These are phyloP conservation scores for Hassar affinis DNA, from an alignment of 2,113 vertebrate species.

Conservation along the genomic window DNA sequence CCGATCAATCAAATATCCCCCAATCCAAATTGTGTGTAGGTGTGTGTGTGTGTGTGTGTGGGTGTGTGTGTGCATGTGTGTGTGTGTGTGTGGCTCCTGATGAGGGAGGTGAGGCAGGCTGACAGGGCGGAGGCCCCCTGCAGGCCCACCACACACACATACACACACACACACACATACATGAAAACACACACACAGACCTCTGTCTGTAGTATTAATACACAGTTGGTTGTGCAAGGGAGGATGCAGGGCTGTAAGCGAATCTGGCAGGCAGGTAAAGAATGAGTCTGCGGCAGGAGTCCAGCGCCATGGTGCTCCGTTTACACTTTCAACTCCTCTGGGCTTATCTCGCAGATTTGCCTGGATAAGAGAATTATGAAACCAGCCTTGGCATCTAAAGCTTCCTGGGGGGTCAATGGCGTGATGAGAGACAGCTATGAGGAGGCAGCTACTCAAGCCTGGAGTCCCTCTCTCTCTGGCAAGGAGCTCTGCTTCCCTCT, in stretches of 20 bases:
- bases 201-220: conserved; percentile 38
- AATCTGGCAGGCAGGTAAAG: conserved; percentile 66
- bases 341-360: conserved; percentile 76
- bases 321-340: conserved; percentile 78
- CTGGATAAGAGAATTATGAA: conserved; percentile 81
- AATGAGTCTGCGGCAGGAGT: conserved; percentile 72
- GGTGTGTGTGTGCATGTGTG: conserved; percentile 19
- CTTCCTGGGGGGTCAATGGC: conserved; percentile 78
- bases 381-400: conserved; percentile 74
- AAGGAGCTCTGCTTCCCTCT: conserved; percentile 39
- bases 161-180: conserved; percentile 39
- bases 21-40: conserved; percentile 57
- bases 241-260: conserved; percentile 53
- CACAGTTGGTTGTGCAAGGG: conserved; percentile 34
- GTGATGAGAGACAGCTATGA: conserved; percentile 79
- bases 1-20: conserved; percentile 75
- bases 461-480: conserved; percentile 38
- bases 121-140: conserved; percentile 23
- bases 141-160: conserved; percentile 30
- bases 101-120: conserved; percentile 36
- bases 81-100: conserved; percentile 24
- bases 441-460: conserved; percentile 60
- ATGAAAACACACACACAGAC: conserved; percentile 44
- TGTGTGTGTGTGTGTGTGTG: conserved; percentile 9
- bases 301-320: conserved; percentile 66